Percentiles rank a stretch among this genome's conserved stretches.
These are phyloP conservation scores for Eutolmus rufibarbis DNA, from an alignment of 2,888 invertebrate species.

Conservation along the genomic window DNA sequence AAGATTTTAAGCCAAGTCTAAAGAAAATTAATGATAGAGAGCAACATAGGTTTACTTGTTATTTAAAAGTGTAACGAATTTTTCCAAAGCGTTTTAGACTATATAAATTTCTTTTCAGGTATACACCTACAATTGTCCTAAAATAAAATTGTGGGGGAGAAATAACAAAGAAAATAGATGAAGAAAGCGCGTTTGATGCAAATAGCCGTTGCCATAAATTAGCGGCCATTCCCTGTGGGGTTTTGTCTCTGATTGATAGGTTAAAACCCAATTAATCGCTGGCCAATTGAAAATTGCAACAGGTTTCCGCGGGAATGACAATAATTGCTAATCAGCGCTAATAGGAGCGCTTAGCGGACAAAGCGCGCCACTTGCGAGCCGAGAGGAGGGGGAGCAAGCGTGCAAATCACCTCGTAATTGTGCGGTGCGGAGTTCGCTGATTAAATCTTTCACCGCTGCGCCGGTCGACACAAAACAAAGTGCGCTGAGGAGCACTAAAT, in stretches of 20 bases:
- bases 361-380: neutral
- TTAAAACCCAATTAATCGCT: neutral
- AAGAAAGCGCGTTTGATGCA: neutral
- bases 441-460: neutral
- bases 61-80: too few species aligned
- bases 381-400: neutral
- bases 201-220: neutral
- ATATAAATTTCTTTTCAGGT: too few species aligned
- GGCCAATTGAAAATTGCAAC: neutral
- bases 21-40: too few species aligned
- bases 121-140: neutral
- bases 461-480: neutral
- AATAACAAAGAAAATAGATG: neutral
- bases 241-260: neutral
- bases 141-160: neutral
- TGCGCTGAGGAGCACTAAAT: neutral
- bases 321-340: neutral
- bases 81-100: too few species aligned
- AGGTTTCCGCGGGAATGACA: neutral
- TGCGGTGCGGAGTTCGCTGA: neutral
- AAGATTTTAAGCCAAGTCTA: too few species aligned
- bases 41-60: too few species aligned
- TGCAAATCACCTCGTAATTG: neutral
- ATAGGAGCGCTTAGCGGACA: neutral
- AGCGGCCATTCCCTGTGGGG: neutral